Percentiles rank a stretch among this genome's conserved stretches.
Conservation (phyloP, 2,113 vertebrate species). For the Equus quagga region DNA sequence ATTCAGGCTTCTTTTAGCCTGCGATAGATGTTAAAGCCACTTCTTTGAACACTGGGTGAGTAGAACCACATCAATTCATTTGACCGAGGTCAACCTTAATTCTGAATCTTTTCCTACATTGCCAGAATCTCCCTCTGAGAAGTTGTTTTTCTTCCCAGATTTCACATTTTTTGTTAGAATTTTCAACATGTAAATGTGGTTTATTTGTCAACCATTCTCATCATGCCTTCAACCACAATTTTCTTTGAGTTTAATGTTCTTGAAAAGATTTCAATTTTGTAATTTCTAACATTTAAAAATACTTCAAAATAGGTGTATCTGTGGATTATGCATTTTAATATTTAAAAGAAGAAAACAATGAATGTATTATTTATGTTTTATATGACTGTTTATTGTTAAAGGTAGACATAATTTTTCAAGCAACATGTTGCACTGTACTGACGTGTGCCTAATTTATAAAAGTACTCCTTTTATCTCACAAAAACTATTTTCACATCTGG, state of each 20-base stretch:
- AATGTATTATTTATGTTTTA: background rate
- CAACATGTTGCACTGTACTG: background rate
- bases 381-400: background rate
- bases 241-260: background rate
- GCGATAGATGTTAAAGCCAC: background rate
- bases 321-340: background rate
- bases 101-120: background rate
- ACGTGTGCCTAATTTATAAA: background rate
- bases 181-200: background rate
- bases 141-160: background rate
- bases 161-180: background rate
- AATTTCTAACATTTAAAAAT: background rate
- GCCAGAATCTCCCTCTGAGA: background rate
- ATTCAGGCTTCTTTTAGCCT: background rate
- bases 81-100: background rate
- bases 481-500: background rate
- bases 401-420: background rate
- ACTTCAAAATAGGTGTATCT: background rate
- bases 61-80: background rate
- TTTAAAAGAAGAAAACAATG: background rate
- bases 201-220: background rate
- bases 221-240: background rate
- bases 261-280: background rate
- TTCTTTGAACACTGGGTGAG: background rate
- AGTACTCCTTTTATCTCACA: constrained; percentile 23